phyloP scores from a whole-genome alignment of 1,140 invertebrate species.

The Papilio glaucus region DNA sequence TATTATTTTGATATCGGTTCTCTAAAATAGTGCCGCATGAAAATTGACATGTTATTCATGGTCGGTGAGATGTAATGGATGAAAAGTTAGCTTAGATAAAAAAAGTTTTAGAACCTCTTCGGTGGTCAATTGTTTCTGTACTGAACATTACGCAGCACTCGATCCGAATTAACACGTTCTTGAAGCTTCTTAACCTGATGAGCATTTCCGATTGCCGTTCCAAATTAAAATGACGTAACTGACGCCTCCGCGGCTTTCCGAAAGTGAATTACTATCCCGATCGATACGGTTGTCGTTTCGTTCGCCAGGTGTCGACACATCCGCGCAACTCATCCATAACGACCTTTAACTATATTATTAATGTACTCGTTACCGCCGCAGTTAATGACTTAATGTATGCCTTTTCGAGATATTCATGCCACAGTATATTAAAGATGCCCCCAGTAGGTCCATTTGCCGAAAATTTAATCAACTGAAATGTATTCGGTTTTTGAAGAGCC shows the following conservation, averaged over 20 bases:
- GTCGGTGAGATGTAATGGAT: background rate
- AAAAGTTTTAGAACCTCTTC: background rate
- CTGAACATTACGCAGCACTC: background rate
- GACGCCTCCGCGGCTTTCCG: background rate
- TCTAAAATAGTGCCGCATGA: no score
- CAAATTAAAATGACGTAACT: slow-evolving; percentile 1
- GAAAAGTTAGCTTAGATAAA: background rate
- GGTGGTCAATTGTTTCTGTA: background rate
- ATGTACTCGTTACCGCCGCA: slow-evolving; percentile 46
- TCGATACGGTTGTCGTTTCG: background rate
- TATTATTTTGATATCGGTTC: no score
- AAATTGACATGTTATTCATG: no score
- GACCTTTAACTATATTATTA: slow-evolving; percentile 49
- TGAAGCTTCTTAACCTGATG: slow-evolving; percentile 20
- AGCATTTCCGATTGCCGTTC: background rate
- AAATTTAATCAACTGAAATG: background rate
- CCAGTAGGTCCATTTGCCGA: background rate
- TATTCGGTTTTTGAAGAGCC: background rate
- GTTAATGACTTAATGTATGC: slow-evolving; percentile 56
- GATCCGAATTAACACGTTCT: slow-evolving; percentile 34
- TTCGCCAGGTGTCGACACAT: background rate
- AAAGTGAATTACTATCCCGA: background rate
- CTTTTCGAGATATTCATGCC: background rate
- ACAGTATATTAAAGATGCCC: background rate
- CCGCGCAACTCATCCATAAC: slow-evolving; percentile 32